Evolutionary conservation across 37 sponge, comb jelly and placozoan species (phyloP).

Genomic region (Mnemiopsis leidyi): DNA sequence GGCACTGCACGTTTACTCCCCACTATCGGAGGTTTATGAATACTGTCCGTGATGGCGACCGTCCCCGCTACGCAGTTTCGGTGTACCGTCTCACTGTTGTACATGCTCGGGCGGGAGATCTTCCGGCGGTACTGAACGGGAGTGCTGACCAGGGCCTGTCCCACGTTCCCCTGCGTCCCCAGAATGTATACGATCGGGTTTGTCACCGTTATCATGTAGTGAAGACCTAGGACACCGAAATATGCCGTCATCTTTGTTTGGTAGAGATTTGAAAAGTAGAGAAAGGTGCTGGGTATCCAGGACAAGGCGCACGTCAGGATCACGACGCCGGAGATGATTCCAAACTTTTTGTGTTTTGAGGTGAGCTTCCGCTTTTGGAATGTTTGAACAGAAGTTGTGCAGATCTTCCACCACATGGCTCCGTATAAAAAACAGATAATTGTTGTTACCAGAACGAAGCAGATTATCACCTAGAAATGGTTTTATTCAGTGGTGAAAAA

Average conservation of each 20-base stretch:
- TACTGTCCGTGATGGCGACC: background rate
- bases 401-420: conserved; percentile 13
- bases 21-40: background rate
- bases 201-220: conserved; percentile 17
- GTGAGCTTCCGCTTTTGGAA: background rate
- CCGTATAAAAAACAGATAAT: background rate
- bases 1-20: background rate
- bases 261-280: background rate
- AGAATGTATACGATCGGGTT: conserved; percentile 47
- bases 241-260: background rate
- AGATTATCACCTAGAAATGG: background rate
- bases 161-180: conserved; percentile 34
- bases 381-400: background rate
- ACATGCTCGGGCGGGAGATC: background rate
- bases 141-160: conserved; percentile 20
- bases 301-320: conserved; percentile 3
- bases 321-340: background rate
- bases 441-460: conserved; percentile 7
- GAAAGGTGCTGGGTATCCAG: conserved; percentile 9
- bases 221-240: background rate
- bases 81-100: conserved; percentile 16
- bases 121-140: conserved; percentile 14
- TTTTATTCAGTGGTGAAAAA: background rate
- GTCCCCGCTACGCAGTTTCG: background rate
- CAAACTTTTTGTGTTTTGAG: background rate